phyloP scores from a whole-genome alignment of 2,888 invertebrate species.

The Dicranocentrus wangi region DNA sequence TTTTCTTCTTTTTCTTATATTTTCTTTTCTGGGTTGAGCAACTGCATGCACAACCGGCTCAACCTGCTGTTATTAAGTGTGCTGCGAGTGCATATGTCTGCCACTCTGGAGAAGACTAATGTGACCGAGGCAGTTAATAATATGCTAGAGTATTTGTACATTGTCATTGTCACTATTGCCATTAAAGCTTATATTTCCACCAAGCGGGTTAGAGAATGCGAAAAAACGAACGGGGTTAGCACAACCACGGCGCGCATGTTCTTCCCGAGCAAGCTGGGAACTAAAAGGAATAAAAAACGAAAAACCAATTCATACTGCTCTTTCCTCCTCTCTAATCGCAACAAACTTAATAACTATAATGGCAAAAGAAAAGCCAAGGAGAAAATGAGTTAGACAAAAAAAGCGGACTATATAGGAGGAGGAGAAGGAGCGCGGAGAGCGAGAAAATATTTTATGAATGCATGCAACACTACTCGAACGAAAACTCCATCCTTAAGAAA shows the following conservation, averaged over 20 bases:
- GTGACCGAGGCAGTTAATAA: slow-evolving; percentile 23
- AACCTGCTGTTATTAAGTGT: too few species aligned
- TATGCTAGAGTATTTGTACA: slow-evolving; percentile 38
- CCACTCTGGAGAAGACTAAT: slow-evolving; percentile 45
- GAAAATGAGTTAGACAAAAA: too few species aligned
- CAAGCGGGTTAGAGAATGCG: background rate
- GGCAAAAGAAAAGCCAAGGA: too few species aligned
- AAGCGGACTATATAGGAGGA: too few species aligned
- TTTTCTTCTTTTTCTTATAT: background rate
- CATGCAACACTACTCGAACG: slow-evolving; percentile 6
- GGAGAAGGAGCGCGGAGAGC: too few species aligned
- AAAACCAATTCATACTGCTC: background rate
- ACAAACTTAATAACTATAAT: too few species aligned
- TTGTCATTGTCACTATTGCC: slow-evolving; percentile 48
- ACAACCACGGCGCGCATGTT: slow-evolving; percentile 37
- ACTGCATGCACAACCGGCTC: too few species aligned
- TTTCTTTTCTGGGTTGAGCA: too few species aligned
- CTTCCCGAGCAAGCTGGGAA: background rate
- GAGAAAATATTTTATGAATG: slow-evolving; percentile 21
- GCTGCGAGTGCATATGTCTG: too few species aligned
- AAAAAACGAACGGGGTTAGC: slow-evolving; percentile 10
- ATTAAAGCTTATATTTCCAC: slow-evolving; percentile 31
- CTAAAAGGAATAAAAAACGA: background rate
- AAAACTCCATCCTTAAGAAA: background rate
- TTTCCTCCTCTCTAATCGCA: slow-evolving; percentile 4